These are phyloP conservation scores for Galbula dea DNA, from an alignment of 2,113 vertebrate genomes.

Conservation along the genomic window DNA sequence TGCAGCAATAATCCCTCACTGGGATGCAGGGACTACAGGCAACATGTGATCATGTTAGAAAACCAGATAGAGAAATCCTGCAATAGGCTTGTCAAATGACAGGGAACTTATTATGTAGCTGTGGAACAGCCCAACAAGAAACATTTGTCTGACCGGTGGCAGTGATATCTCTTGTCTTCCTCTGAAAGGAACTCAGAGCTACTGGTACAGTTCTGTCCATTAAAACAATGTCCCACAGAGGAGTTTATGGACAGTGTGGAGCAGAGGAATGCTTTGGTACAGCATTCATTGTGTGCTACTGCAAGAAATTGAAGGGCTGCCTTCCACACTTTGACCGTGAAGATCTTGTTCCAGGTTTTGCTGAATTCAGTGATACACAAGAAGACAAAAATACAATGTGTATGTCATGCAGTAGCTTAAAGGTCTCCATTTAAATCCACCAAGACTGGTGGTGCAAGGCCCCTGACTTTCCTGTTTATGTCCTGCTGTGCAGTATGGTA, in stretches of 20 bases:
- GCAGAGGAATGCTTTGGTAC: neutral
- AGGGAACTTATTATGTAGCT: conserved; percentile 33
- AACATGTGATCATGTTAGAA: neutral
- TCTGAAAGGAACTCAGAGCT: conserved; percentile 46
- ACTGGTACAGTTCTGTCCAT: conserved; percentile 63
- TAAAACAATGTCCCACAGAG: conserved; percentile 59
- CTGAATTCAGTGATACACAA: neutral
- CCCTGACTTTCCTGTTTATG: neutral
- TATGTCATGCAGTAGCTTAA: neutral
- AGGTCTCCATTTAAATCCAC: neutral
- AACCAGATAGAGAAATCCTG: neutral
- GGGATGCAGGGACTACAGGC: neutral
- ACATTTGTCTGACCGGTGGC: conserved; percentile 25
- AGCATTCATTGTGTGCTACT: neutral
- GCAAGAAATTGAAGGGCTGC: neutral
- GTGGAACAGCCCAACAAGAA: conserved; percentile 58
- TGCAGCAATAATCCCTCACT: neutral
- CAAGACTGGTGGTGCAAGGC: neutral
- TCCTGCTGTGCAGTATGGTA: neutral
- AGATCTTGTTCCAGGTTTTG: neutral
- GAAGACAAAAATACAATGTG: neutral
- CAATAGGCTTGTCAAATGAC: neutral
- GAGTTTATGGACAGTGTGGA: neutral
- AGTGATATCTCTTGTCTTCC: conserved; percentile 42
- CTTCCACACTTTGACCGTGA: neutral